Evolutionary conservation across 2,888 invertebrate species (phyloP).

Genomic region (Eledone cirrhosa): DNA sequence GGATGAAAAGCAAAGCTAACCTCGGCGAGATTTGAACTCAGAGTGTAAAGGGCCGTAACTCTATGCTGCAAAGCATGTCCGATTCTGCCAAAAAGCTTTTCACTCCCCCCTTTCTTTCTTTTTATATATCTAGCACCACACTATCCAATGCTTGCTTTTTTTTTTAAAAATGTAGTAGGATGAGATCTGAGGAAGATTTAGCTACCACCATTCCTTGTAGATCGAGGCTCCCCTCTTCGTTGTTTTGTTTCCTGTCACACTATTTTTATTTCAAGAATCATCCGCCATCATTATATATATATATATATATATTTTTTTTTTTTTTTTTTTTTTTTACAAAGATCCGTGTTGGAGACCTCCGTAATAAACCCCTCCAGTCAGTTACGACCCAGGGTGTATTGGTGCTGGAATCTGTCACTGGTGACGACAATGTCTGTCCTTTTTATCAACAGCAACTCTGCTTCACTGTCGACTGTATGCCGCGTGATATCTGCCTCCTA

Average conservation of each 20-base stretch:
- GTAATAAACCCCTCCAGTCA: slow-evolving; percentile 70
- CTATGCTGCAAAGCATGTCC: too few relatives aligned
- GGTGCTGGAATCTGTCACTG: slow-evolving; percentile 46
- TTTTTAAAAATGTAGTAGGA: too few relatives aligned
- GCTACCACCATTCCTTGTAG: too few relatives aligned
- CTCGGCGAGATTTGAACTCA: too few relatives aligned
- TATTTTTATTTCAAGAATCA: neutral
- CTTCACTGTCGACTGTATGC: slow-evolving; percentile 88
- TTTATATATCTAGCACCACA: too few relatives aligned
- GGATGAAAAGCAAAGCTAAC: too few relatives aligned
- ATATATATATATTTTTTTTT: neutral
- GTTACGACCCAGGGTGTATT: slow-evolving; percentile 70
- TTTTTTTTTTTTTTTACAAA: slow-evolving; percentile 39
- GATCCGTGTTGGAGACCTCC: slow-evolving; percentile 66
- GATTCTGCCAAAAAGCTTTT: too few relatives aligned
- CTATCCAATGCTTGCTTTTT: too few relatives aligned
- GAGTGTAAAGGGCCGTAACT: too few relatives aligned
- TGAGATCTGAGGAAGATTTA: too few relatives aligned
- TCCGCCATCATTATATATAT: neutral
- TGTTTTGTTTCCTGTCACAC: neutral
- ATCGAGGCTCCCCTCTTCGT: neutral
- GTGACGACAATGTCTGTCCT: slow-evolving; percentile 53
- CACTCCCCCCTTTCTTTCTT: too few relatives aligned
- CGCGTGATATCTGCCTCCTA: slow-evolving; percentile 93
- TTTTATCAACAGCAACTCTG: slow-evolving; percentile 87